Conservation (phyloP, 1,140 invertebrate species). For the Drosophila jambulina region DNA sequence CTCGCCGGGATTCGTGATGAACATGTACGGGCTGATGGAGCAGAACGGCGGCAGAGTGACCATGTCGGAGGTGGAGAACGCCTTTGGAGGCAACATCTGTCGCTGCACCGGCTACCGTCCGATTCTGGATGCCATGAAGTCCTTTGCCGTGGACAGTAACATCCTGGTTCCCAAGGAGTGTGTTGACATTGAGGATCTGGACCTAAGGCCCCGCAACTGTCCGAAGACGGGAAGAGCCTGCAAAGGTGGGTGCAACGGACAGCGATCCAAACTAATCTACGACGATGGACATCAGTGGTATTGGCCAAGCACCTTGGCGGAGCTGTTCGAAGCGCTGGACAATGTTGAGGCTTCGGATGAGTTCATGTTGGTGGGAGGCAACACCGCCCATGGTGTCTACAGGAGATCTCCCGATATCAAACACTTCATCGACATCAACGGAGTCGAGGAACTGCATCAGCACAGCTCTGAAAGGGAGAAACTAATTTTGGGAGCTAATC, state of each 20-base stretch:
- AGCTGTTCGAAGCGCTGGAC: constrained; percentile 87
- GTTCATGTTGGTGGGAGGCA: constrained; percentile 87
- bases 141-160: constrained; percentile 89
- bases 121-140: constrained; percentile 93
- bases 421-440: constrained; percentile 90
- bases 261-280: constrained; percentile 81
- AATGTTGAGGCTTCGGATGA: constrained; percentile 83
- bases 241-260: constrained; percentile 31
- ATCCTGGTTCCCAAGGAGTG: constrained; percentile 87
- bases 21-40: constrained; percentile 89
- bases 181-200: constrained; percentile 73
- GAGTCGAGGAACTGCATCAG: constrained; percentile 88
- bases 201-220: constrained; percentile 48
- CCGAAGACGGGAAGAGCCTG: constrained; percentile 47
- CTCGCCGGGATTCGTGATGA: constrained; percentile 94
- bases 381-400: constrained; percentile 88
- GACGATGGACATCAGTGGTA: constrained; percentile 71
- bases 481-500: constrained; percentile 88
- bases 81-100: constrained; percentile 93
- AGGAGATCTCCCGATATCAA: constrained; percentile 85
- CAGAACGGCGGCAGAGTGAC: constrained; percentile 86
- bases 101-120: constrained; percentile 95
- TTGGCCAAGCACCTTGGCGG: constrained; percentile 84
- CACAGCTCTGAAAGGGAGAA: constrained; percentile 45
- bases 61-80: constrained; percentile 90